Evolutionary conservation across 1,140 invertebrate species (phyloP), one percentile per base, ranked within the genome.

Genomic region (Neotoxoptera formosana): DNA sequence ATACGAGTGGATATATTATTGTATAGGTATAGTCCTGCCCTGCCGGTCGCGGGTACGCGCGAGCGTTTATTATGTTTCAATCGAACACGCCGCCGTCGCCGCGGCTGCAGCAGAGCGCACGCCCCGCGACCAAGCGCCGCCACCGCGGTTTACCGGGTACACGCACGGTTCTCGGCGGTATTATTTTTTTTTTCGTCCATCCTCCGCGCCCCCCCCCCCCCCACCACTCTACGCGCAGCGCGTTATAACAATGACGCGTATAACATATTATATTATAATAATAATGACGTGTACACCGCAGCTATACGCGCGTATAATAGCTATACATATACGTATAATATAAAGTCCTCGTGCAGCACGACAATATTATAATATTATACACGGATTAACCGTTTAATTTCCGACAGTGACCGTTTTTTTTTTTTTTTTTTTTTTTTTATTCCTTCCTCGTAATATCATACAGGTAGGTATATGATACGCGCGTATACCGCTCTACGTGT

Each of bases 351-450:
- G 36, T 23, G 83, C 23, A 41, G 9, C 6, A 14, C 14, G 41
- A 56, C 56, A 60, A 90, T 56, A 90, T n/a, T n/a, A n/a, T 41
- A 41, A 41, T 41, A 41, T 41, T 41, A 4, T 41, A 41, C 41
- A 41, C 41, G 41, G 47, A 89, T 30, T 67, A 67, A 81, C 60
- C 89, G 67, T 91, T 91, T 91, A 91, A 91, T 91, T 67, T 41
- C 30, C 47, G 25, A 48, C 30, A 48, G 17, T 23, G 47, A 21
- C 11, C 25, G 48, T 87, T 87, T 48, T 86, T 36, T 83, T 36
- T 14, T 34, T 1, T 41, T 41, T 41, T 41, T 41, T 41, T 41
- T 41, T 41, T 41, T 41, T 41, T 2, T 41, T 41, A 41, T 41
- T 41, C 1, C 4, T n/a, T n/a, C n/a, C n/a, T n/a, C n/a, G n/a